phyloP scores from a whole-genome alignment of 2,888 invertebrate species.

The Scrobipalpa atriplicella region DNA sequence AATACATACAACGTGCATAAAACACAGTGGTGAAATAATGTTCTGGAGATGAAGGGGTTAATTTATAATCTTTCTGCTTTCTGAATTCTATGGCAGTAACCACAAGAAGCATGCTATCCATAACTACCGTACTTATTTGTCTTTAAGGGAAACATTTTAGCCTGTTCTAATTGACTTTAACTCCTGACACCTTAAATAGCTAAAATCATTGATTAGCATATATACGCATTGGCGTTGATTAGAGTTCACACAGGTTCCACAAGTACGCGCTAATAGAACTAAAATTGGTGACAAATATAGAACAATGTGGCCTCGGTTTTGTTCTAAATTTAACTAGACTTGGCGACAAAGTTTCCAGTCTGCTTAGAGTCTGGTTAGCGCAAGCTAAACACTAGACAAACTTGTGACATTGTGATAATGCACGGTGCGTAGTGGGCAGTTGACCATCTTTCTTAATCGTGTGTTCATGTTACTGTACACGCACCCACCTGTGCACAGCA shows the following conservation, averaged over 20 bases:
- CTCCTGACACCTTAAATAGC: background rate
- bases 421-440: background rate
- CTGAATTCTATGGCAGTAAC: too few relatives aligned
- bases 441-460: background rate
- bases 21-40: too few relatives aligned
- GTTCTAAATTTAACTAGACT: background rate
- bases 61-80: too few relatives aligned
- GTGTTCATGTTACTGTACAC: constrained; percentile 37
- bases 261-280: constrained; percentile 22
- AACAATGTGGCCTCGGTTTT: background rate
- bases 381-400: background rate
- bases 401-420: background rate
- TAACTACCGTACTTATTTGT: too few relatives aligned
- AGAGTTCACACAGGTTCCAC: constrained; percentile 12
- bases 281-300: constrained; percentile 1
- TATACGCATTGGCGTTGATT: constrained; percentile 3
- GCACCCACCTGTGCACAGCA: constrained; percentile 73
- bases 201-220: too few relatives aligned
- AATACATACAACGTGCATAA: too few relatives aligned
- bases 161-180: background rate
- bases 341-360: background rate
- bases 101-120: too few relatives aligned
- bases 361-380: background rate
- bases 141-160: background rate
- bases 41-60: too few relatives aligned